These are phyloP conservation scores for Graptemys geographica DNA, from an alignment of 2,797 vertebrate genomes.

Conservation along the genomic window DNA sequence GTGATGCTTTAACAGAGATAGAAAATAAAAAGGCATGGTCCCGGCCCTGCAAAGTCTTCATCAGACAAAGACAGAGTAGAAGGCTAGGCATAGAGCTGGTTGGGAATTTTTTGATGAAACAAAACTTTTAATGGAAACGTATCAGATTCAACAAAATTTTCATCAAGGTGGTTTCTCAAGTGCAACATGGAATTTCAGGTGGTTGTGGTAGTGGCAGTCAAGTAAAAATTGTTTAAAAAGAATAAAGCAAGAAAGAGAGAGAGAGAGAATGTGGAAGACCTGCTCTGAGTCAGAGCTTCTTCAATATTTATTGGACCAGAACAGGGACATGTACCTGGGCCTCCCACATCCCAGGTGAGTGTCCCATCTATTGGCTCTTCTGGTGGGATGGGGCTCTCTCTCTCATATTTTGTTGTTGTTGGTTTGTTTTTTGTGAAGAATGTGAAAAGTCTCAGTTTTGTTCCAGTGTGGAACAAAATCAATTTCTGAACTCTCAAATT, in stretches of 20 bases:
- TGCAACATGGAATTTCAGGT: background rate
- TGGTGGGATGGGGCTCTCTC: too few relatives aligned
- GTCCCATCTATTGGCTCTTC: background rate
- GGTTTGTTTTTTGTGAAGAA: background rate
- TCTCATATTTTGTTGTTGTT: background rate
- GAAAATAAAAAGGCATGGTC: background rate
- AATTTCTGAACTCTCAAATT: too few relatives aligned
- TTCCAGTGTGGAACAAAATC: too few relatives aligned
- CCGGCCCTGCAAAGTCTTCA: background rate
- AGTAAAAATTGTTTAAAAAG: background rate
- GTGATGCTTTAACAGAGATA: background rate
- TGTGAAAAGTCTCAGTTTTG: too few relatives aligned
- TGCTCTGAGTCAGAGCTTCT: background rate
- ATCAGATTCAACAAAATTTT: background rate
- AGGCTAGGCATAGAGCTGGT: background rate
- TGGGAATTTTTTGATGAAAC: background rate
- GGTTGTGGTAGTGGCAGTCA: background rate
- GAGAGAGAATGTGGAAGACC: background rate
- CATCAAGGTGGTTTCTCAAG: background rate
- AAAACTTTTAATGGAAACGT: background rate
- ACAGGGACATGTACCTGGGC: background rate
- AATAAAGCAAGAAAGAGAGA: background rate
- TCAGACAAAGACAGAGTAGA: background rate
- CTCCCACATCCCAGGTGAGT: background rate
- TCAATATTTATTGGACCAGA: background rate